Percentiles rank a stretch among this genome's conserved stretches.
These are phyloP conservation scores for Metridium senile DNA, from an alignment of 92 coral and sea anemone species.

Conservation along the genomic window DNA sequence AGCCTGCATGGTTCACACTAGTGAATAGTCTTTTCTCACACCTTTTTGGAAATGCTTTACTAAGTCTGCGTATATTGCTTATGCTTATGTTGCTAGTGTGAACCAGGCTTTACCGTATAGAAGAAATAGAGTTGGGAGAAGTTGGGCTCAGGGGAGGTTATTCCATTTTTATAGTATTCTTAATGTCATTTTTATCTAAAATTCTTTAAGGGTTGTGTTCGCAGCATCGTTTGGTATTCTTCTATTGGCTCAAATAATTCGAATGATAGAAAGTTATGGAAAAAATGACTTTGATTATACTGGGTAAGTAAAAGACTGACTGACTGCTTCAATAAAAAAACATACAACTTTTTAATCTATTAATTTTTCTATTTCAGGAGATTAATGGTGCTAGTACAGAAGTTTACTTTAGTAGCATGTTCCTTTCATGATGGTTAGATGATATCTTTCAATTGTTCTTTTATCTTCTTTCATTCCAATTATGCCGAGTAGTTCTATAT, in stretches of 20 bases:
- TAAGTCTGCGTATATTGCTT: too few species aligned
- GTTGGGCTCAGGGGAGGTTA: too few species aligned
- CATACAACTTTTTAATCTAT: not conserved
- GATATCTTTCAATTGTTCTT: too few species aligned
- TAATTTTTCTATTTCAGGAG: slow-evolving; percentile 47
- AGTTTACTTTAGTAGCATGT: slow-evolving; percentile 77
- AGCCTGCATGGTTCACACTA: too few species aligned
- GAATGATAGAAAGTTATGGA: slow-evolving; percentile 23
- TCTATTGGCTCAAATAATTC: slow-evolving; percentile 17
- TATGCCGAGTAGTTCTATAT: too few species aligned
- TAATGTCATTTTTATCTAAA: too few species aligned
- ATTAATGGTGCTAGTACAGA: slow-evolving; percentile 78
- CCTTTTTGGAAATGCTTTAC: too few species aligned
- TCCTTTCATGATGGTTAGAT: slow-evolving; percentile 90
- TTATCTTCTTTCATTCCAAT: too few species aligned
- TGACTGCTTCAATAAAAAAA: not conserved
- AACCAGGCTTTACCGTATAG: too few species aligned
- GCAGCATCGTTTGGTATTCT: slow-evolving; percentile 18
- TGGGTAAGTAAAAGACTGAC: slow-evolving; percentile 22
- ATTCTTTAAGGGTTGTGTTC: slow-evolving; percentile 25
- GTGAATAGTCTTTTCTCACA: too few species aligned
- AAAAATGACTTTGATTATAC: slow-evolving; percentile 19
- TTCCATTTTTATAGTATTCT: slow-evolving; percentile 3
- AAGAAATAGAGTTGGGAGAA: too few species aligned
- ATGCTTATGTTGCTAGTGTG: too few species aligned